Percentiles rank a stretch among this genome's conserved stretches.
Evolutionary conservation across 2,888 invertebrate species (phyloP).

Genomic region (Aleiodes alternator): DNA sequence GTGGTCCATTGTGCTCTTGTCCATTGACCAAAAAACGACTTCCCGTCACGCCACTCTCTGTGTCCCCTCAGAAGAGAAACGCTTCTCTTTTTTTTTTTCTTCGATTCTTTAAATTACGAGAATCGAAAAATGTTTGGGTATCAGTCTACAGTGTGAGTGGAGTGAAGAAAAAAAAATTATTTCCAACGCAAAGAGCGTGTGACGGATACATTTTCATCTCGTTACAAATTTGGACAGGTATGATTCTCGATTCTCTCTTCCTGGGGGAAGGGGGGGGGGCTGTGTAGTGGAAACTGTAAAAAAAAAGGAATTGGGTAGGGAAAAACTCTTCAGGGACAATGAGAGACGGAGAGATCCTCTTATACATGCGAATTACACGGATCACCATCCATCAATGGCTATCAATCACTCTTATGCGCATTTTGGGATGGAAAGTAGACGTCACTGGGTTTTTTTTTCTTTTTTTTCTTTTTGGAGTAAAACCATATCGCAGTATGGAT

Average conservation of each 20-base stretch:
- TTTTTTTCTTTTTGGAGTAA: background rate
- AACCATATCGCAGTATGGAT: too few relatives aligned
- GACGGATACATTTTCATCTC: conserved; percentile 39
- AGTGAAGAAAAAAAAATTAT: conserved; percentile 22
- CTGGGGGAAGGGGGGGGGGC: too few relatives aligned
- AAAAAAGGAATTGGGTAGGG: conserved; percentile 49
- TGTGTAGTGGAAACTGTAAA: conserved; percentile 14
- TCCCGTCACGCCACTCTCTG: conserved; percentile 64
- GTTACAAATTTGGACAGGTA: conserved; percentile 35
- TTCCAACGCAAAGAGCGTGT: conserved; percentile 35
- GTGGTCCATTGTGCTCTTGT: conserved; percentile 37
- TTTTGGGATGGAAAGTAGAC: conserved; percentile 42
- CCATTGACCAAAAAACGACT: conserved; percentile 65
- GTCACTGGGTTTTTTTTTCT: conserved; percentile 10
- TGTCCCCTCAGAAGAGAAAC: conserved; percentile 16
- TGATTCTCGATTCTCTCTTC: background rate
- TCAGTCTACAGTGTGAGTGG: background rate
- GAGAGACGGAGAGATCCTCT: conserved; percentile 63
- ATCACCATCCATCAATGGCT: conserved; percentile 70
- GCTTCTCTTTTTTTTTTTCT: background rate
- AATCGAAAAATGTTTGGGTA: conserved; percentile 37
- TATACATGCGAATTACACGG: conserved; percentile 71
- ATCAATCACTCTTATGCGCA: conserved; percentile 68
- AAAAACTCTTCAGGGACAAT: conserved; percentile 65
- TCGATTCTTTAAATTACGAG: background rate